Evolutionary conservation across 2,797 vertebrate genomes (phyloP).

Genomic region (Epinephelus awoara): DNA sequence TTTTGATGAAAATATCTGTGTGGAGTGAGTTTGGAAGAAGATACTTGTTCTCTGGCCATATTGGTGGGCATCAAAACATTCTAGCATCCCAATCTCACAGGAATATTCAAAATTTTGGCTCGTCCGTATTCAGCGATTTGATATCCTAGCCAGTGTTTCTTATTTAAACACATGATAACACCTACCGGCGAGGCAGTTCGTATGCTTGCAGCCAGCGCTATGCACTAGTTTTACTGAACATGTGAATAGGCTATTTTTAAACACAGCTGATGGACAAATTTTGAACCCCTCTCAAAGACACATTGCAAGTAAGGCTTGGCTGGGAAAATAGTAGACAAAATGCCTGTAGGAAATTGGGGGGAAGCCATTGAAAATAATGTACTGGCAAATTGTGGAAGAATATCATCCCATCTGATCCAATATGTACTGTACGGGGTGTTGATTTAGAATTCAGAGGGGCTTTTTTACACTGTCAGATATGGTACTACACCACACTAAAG

Average conservation of each 20-base stretch:
- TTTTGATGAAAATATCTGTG: background rate
- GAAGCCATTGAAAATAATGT: background rate
- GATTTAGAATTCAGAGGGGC: too few relatives aligned
- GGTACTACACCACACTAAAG: background rate
- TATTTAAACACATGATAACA: slow-evolving; percentile 17
- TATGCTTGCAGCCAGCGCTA: background rate
- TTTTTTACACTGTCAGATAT: background rate
- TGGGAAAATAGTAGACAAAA: background rate
- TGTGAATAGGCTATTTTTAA: slow-evolving; percentile 36
- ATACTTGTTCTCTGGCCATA: slow-evolving; percentile 14
- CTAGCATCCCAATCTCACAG: background rate
- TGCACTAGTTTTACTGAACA: slow-evolving; percentile 21
- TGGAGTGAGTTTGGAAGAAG: slow-evolving; percentile 19
- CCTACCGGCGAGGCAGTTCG: slow-evolving; percentile 2
- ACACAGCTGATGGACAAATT: slow-evolving; percentile 22
- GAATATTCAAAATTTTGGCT: slow-evolving; percentile 25
- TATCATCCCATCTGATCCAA: background rate
- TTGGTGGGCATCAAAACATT: slow-evolving; percentile 6
- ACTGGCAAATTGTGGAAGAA: background rate
- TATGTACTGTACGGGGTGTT: background rate
- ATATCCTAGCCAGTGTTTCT: slow-evolving; percentile 21
- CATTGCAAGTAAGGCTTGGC: background rate
- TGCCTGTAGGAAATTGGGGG: background rate
- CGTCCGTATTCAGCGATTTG: background rate
- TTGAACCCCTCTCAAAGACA: slow-evolving; percentile 18